phyloP scores from a whole-genome alignment of 1,140 invertebrate genomes.

The Pachyrhynchus sulphureomaculatus region DNA sequence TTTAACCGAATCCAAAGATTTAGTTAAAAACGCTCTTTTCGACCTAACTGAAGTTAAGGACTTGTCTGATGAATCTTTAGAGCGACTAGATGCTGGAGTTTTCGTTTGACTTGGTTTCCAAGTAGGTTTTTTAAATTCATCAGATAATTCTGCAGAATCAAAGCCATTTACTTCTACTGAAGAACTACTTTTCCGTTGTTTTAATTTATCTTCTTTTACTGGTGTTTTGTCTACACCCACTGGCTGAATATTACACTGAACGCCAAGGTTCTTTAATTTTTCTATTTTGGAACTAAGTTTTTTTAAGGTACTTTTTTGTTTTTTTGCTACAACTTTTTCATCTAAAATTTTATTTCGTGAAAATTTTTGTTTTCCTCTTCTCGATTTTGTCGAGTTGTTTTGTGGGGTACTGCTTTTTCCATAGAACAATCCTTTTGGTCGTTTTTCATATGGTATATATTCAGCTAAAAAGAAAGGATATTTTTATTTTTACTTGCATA shows the following conservation, averaged over 20 bases:
- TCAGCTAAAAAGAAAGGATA: constrained; percentile 49
- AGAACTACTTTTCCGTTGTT: background rate
- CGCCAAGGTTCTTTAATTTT: constrained; percentile 44
- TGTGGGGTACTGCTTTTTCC: constrained; percentile 40
- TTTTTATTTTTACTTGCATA: background rate
- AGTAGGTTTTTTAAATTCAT: constrained; percentile 14
- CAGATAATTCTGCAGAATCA: background rate
- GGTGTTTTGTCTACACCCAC: constrained; percentile 18
- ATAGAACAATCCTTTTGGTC: constrained; percentile 52
- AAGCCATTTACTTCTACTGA: too few relatives aligned
- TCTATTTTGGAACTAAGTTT: constrained; percentile 46
- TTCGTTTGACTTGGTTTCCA: constrained; percentile 5
- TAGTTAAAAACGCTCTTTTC: constrained; percentile 1
- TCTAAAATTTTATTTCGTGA: constrained; percentile 32
- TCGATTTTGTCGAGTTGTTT: constrained; percentile 32
- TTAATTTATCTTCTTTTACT: background rate
- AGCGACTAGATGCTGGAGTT: background rate
- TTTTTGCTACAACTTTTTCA: constrained; percentile 24
- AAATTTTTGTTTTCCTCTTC: constrained; percentile 30
- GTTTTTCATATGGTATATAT: constrained; percentile 60
- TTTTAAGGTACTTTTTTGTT: constrained; percentile 22
- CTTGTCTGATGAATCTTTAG: background rate
- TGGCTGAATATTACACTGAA: constrained; percentile 47
- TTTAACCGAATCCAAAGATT: constrained; percentile 21
- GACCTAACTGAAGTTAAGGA: background rate